These are phyloP conservation scores for Hyposoter dolosus DNA, from an alignment of 2,888 invertebrate genomes.

Conservation along the genomic window DNA sequence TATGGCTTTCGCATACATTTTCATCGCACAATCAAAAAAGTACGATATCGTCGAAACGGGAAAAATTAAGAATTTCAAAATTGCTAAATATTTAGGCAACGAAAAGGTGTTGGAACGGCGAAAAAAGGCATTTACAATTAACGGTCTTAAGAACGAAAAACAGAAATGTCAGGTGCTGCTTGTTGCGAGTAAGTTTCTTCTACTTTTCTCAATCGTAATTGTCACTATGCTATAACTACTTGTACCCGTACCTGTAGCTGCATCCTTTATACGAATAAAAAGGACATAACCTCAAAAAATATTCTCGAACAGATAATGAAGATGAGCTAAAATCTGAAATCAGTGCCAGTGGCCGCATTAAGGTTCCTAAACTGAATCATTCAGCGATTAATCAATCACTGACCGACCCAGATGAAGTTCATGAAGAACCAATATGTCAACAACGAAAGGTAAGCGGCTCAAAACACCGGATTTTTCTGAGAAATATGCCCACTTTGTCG, in stretches of 20 bases:
- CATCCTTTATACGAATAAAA: not conserved
- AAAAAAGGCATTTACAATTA: not conserved
- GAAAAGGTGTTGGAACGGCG: not conserved
- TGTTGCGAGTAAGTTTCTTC: slow-evolving; percentile 15
- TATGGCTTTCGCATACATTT: slow-evolving; percentile 20
- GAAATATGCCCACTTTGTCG: not conserved
- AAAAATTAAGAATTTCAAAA: slow-evolving; percentile 2
- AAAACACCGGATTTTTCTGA: slow-evolving; percentile 1
- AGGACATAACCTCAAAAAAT: too few relatives aligned
- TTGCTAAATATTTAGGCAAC: slow-evolving; percentile 14
- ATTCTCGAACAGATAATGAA: not conserved
- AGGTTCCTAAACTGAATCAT: slow-evolving; percentile 3
- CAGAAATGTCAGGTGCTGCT: slow-evolving; percentile 8
- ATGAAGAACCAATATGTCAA: not conserved
- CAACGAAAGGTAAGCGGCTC: slow-evolving; percentile 6
- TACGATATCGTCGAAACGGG: slow-evolving; percentile 10
- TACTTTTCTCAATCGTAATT: slow-evolving; percentile 7
- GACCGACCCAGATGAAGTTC: slow-evolving; percentile 16
- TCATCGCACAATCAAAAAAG: slow-evolving; percentile 1
- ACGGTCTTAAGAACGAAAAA: slow-evolving; percentile 4
- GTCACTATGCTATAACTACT: slow-evolving; percentile 15
- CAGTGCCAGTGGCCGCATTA: slow-evolving; percentile 6
- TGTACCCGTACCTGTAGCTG: too few relatives aligned
- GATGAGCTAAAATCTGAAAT: slow-evolving; percentile 6
- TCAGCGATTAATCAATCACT: slow-evolving; percentile 4